Evolutionary conservation across 2,113 vertebrate genomes (phyloP).

Genomic region (Lepus timidus): DNA sequence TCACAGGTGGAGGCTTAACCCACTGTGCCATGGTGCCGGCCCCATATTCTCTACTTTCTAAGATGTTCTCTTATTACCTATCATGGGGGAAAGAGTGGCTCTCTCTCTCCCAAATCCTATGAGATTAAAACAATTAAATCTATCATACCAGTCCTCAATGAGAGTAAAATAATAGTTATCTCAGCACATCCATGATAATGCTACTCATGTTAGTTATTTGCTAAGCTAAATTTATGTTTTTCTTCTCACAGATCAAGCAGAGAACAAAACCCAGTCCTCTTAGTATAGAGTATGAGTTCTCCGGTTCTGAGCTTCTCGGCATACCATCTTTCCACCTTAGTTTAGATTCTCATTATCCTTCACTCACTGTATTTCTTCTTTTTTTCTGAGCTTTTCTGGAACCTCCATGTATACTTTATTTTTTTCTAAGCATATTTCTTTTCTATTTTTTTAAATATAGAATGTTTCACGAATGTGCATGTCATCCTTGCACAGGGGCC

Average conservation of each 20-base stretch:
- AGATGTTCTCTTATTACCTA: not conserved
- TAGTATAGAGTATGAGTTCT: not conserved
- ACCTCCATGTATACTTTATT: not conserved
- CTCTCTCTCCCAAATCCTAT: not conserved
- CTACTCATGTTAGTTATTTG: slow-evolving; percentile 27
- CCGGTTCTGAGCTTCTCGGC: not conserved
- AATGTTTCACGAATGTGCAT: too few relatives aligned
- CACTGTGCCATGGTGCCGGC: too few relatives aligned
- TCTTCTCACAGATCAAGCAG: not conserved
- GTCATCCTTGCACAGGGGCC: too few relatives aligned
- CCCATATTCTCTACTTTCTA: not conserved
- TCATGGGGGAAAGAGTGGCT: not conserved
- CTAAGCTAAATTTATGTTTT: not conserved
- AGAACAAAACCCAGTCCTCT: not conserved
- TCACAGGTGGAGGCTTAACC: too few relatives aligned
- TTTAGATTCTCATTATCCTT: not conserved
- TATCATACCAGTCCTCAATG: not conserved
- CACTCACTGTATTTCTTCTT: not conserved
- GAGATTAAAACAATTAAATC: not conserved
- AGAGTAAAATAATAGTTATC: not conserved
- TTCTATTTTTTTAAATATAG: too few relatives aligned
- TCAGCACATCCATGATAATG: not conserved
- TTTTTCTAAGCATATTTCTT: too few relatives aligned
- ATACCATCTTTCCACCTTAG: not conserved
- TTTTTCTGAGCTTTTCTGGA: not conserved